Evolutionary conservation across 2,888 invertebrate species (phyloP).

Genomic region (Gibbula magus): DNA sequence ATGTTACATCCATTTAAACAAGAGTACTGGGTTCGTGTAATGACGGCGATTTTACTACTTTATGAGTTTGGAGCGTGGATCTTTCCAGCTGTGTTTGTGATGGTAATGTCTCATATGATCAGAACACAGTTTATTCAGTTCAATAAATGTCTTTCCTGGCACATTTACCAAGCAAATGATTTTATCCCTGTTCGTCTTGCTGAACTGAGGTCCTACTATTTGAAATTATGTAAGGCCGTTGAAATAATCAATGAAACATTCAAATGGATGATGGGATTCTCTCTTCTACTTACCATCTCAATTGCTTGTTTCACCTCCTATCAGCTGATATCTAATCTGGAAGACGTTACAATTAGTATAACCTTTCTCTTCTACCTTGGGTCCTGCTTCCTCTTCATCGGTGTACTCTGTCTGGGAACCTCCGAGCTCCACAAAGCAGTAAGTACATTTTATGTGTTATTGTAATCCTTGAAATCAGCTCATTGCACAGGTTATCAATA

Average conservation of each 20-base stretch:
- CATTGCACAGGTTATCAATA: too few relatives aligned
- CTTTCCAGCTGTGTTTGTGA: neutral
- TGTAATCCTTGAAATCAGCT: too few relatives aligned
- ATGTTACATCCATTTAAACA: neutral
- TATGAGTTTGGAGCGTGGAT: neutral
- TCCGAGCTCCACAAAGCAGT: neutral
- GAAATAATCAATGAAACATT: neutral
- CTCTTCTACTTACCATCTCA: neutral
- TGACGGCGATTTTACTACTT: neutral
- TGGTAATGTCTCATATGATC: neutral
- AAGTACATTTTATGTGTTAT: too few relatives aligned
- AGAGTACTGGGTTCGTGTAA: neutral
- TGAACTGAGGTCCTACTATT: neutral
- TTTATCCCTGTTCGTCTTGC: neutral
- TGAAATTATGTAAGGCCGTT: neutral
- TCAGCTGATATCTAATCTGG: neutral
- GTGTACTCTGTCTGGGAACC: neutral
- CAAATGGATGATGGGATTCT: neutral
- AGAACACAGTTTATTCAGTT: neutral
- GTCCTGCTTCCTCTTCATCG: neutral
- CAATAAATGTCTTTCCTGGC: neutral
- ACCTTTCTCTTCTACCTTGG: neutral
- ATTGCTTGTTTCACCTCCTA: neutral
- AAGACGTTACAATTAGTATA: neutral
- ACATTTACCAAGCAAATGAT: neutral